Evolutionary conservation across 2,888 invertebrate genomes (phyloP).

Genomic region (Epinotia bilunana): DNA sequence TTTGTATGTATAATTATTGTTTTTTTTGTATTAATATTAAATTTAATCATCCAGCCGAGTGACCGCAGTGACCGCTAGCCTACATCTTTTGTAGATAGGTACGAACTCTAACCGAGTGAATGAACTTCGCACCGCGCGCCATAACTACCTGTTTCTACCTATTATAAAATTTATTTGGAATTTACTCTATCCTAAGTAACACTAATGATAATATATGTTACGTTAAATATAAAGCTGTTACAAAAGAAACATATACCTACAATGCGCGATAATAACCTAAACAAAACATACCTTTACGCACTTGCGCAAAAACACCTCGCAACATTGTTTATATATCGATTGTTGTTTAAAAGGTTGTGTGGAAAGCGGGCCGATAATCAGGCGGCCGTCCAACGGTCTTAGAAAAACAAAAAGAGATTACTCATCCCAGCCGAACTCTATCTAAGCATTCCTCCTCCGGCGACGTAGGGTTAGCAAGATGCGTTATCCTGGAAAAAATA

Average conservation of each 20-base stretch:
- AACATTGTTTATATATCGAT: slow-evolving; percentile 54
- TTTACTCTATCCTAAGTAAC: no score
- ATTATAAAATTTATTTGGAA: no score
- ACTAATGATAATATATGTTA: no score
- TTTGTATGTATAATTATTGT: no score
- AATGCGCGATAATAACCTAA: slow-evolving; percentile 5
- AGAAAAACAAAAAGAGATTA: slow-evolving; percentile 84
- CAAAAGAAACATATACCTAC: background rate
- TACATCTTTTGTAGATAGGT: no score
- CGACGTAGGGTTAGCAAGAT: slow-evolving; percentile 68
- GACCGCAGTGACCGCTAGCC: no score
- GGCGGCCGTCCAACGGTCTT: slow-evolving; percentile 64
- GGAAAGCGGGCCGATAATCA: slow-evolving; percentile 75
- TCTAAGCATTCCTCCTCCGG: slow-evolving; percentile 77
- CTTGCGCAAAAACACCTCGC: slow-evolving; percentile 47
- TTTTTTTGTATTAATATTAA: no score
- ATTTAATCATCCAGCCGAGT: no score
- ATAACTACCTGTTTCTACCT: no score
- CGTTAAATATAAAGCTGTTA: no score
- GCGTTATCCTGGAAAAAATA: slow-evolving; percentile 9
- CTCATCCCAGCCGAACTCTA: slow-evolving; percentile 82
- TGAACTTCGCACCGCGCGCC: no score
- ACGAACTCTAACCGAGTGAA: no score
- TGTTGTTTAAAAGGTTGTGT: slow-evolving; percentile 59
- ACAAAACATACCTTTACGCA: slow-evolving; percentile 38